Percentiles rank a stretch among this genome's conserved stretches.
phyloP scores from a whole-genome alignment of 2,888 invertebrate species.

The Drosophila mimica region DNA sequence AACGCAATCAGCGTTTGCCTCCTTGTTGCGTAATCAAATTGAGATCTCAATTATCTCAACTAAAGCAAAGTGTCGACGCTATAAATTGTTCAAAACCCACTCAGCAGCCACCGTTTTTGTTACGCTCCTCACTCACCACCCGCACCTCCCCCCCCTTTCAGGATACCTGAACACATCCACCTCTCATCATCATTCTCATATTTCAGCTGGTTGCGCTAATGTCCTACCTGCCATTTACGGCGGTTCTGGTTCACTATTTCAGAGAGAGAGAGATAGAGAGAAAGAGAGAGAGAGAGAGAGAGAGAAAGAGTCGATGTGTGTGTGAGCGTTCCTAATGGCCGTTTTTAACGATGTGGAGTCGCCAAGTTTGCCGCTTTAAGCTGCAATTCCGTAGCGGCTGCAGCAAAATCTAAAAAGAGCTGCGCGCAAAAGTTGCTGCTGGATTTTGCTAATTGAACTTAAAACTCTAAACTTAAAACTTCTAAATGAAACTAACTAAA shows the following conservation, averaged over 20 bases:
- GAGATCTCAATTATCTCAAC: slow-evolving; percentile 12
- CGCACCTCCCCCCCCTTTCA: neutral
- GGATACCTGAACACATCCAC: slow-evolving; percentile 1
- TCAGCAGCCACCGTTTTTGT: neutral
- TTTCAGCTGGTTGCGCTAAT: slow-evolving; percentile 73
- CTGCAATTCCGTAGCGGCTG: slow-evolving; percentile 40
- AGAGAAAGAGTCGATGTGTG: slow-evolving; percentile 7
- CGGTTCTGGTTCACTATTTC: slow-evolving; percentile 24
- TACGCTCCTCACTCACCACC: neutral
- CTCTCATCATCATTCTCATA: slow-evolving; percentile 59
- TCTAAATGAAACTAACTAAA: slow-evolving; percentile 69
- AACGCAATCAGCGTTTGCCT: neutral
- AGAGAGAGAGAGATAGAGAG: too few relatives aligned
- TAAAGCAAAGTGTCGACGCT: slow-evolving; percentile 10
- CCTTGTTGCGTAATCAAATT: slow-evolving; percentile 16
- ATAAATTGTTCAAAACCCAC: slow-evolving; percentile 27
- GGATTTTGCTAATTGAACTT: slow-evolving; percentile 75
- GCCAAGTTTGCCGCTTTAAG: slow-evolving; percentile 61
- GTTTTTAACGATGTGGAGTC: slow-evolving; percentile 74
- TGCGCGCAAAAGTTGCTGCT: slow-evolving; percentile 34
- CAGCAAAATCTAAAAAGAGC: slow-evolving; percentile 62
- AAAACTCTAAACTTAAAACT: slow-evolving; percentile 53
- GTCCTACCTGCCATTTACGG: slow-evolving; percentile 69
- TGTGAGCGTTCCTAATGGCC: slow-evolving; percentile 61
- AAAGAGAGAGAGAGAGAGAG: neutral